A percentile compares a stretch with the other conserved stretches of the same genome.
Evolutionary conservation across 92 coral and sea anemone genomes (phyloP).

Genomic region (Porites rus): DNA sequence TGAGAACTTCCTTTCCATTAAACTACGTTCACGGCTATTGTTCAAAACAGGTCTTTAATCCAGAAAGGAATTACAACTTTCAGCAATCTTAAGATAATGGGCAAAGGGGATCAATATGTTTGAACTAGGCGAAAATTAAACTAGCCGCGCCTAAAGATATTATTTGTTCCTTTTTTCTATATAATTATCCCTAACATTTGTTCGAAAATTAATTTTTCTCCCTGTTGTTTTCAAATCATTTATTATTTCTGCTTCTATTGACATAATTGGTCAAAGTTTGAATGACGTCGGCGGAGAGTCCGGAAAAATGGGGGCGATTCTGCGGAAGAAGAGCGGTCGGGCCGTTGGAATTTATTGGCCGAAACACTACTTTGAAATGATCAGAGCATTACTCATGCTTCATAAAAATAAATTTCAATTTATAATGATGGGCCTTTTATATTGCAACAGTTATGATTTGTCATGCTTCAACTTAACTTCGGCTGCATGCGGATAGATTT

Average conservation of each 20-base stretch:
- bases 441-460: too few relatives aligned
- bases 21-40: neutral
- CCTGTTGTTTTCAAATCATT: neutral
- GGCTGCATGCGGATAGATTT: too few relatives aligned
- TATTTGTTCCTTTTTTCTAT: neutral
- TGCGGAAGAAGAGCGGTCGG: too few relatives aligned
- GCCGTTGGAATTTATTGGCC: too few relatives aligned
- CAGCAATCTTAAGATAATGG: neutral
- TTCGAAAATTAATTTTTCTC: neutral
- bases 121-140: conserved; percentile 16
- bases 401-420: too few relatives aligned
- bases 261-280: neutral
- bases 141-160: neutral
- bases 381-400: too few relatives aligned
- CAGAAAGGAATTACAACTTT: conserved; percentile 8
- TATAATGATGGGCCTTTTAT: too few relatives aligned
- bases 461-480: too few relatives aligned
- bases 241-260: neutral
- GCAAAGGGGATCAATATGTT: neutral
- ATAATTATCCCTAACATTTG: neutral
- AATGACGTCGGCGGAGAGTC: neutral
- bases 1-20: neutral
- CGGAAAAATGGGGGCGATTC: neutral
- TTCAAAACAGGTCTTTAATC: neutral
- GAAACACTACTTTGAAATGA: too few relatives aligned